These are phyloP conservation scores for Bergia puertoricense DNA, from an alignment of 92 coral and sea anemone genomes.

Conservation along the genomic window DNA sequence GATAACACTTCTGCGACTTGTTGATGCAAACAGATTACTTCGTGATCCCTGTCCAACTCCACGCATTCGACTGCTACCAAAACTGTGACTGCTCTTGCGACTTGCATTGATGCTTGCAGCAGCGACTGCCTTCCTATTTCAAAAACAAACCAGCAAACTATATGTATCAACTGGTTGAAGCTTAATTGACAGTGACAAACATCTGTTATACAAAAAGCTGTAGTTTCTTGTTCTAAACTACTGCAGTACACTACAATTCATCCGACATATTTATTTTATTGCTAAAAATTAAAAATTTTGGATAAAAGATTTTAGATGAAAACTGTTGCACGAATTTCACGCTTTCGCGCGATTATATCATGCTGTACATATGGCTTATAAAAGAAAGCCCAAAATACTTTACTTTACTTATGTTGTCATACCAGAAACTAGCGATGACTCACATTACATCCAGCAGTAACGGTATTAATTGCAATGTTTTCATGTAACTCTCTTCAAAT, in stretches of 20 bases:
- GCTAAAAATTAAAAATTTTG: too few relatives aligned
- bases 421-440: too few relatives aligned
- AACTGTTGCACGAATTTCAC: too few relatives aligned
- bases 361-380: too few relatives aligned
- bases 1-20: conserved; percentile 87
- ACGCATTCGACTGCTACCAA: conserved; percentile 80
- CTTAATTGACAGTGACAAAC: not conserved
- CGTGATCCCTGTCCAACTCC: conserved; percentile 86
- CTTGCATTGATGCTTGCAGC: conserved; percentile 69
- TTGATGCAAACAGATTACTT: conserved; percentile 81
- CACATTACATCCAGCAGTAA: not conserved
- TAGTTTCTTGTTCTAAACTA: too few relatives aligned
- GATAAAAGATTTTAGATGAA: too few relatives aligned
- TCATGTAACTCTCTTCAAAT: not conserved
- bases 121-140: conserved; percentile 54
- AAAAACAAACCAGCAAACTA: not conserved
- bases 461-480: too few relatives aligned
- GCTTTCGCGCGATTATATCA: too few relatives aligned
- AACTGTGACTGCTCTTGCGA: conserved; percentile 98
- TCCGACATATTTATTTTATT: too few relatives aligned
- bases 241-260: too few relatives aligned
- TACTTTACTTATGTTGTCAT: too few relatives aligned
- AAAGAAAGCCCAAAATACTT: too few relatives aligned
- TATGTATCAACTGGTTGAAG: not conserved
- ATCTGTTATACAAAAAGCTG: not conserved